These are phyloP conservation scores for Medauroidea extradentata DNA, from an alignment of 1,140 invertebrate genomes.

Conservation along the genomic window DNA sequence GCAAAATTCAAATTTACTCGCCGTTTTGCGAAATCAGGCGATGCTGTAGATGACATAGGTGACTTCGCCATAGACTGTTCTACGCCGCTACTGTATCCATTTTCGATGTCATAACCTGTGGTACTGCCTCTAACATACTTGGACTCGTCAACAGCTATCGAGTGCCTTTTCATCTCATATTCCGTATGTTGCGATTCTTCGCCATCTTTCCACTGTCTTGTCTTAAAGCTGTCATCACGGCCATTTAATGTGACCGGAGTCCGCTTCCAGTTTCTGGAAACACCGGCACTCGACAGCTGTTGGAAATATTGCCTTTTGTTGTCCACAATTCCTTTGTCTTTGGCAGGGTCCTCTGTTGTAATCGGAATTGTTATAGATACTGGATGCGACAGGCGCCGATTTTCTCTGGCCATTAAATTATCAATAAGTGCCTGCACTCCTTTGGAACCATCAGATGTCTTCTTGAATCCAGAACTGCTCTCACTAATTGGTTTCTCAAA, in stretches of 20 bases:
- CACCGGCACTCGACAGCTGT: slow-evolving; percentile 4
- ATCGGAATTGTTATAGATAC: slow-evolving; percentile 12
- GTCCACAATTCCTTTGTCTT: neutral
- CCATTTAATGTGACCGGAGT: slow-evolving; percentile 2
- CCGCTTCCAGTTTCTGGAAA: neutral
- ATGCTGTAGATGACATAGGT: too few species aligned
- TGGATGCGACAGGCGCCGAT: neutral
- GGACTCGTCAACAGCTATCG: slow-evolving; percentile 53
- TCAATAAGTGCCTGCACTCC: too few species aligned
- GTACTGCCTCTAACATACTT: slow-evolving; percentile 40
- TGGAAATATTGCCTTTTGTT: slow-evolving; percentile 2
- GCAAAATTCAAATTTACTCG: too few species aligned
- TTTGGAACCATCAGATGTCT: too few species aligned
- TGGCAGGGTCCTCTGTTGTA: slow-evolving; percentile 1
- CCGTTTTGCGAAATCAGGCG: too few species aligned
- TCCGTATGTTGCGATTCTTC: neutral
- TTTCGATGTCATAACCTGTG: neutral
- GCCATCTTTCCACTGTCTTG: too few species aligned
- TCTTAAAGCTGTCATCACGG: neutral
- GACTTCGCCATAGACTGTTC: too few species aligned
- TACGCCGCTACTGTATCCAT: neutral
- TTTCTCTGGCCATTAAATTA: neutral
- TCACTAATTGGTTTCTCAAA: too few species aligned
- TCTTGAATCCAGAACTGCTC: too few species aligned
- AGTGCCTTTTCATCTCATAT: slow-evolving; percentile 47